Evolutionary conservation across 2,888 invertebrate species (phyloP).

Genomic region (Boloria selene): DNA sequence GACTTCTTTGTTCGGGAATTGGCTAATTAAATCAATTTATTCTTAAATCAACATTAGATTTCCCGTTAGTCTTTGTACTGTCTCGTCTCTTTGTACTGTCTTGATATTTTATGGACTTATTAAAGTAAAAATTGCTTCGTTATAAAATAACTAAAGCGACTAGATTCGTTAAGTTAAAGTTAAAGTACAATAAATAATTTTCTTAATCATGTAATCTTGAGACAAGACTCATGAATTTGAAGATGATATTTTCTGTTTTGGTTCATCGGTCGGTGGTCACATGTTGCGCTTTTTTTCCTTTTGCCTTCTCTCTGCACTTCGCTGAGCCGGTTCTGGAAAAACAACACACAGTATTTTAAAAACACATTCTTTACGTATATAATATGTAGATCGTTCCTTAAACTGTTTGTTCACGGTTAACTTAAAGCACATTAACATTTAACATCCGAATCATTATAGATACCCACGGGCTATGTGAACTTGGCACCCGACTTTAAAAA

Average conservation of each 20-base stretch:
- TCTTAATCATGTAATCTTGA: constrained; percentile 74
- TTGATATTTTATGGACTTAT: constrained; percentile 50
- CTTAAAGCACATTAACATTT: too few relatives aligned
- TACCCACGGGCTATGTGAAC: too few relatives aligned
- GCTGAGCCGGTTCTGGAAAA: constrained; percentile 57
- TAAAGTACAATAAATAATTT: constrained; percentile 71
- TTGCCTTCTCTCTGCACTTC: constrained; percentile 47
- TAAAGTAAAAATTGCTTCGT: constrained; percentile 69
- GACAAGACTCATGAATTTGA: constrained; percentile 71
- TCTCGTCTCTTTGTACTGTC: constrained; percentile 69
- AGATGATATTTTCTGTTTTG: constrained; percentile 59
- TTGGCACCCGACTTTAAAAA: too few relatives aligned
- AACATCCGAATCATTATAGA: neutral
- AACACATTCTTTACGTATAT: constrained; percentile 1
- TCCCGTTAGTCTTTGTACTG: constrained; percentile 68
- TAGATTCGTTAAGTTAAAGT: constrained; percentile 77
- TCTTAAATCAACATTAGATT: constrained; percentile 72
- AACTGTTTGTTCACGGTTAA: too few relatives aligned
- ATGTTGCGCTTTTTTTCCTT: constrained; percentile 58
- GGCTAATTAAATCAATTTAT: constrained; percentile 74
- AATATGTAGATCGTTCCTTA: neutral
- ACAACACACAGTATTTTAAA: constrained; percentile 41
- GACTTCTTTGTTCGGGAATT: constrained; percentile 56
- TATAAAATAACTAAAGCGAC: constrained; percentile 79
- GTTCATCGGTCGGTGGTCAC: constrained; percentile 74